Conservation (phyloP, 2,113 vertebrate genomes). For the Lamprologus callipterus region DNA sequence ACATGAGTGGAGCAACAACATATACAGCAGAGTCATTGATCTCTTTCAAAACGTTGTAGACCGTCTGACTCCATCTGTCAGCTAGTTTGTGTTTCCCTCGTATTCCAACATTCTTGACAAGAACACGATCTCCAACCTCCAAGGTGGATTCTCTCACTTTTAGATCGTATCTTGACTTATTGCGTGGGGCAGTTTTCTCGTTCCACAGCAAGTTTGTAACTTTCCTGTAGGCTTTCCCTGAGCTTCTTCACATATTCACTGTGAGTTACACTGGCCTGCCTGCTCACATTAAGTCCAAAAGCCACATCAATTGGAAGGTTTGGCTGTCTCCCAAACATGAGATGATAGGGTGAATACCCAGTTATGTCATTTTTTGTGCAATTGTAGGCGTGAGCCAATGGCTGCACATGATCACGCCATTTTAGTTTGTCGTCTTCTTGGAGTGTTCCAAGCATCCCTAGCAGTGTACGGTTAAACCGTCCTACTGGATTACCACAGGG, state of each 20-base stretch:
- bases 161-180: not conserved
- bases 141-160: not conserved
- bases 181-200: rapidly evolving
- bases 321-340: not conserved
- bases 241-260: not conserved
- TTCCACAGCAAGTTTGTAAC: not conserved
- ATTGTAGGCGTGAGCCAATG: not conserved
- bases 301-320: rapidly evolving
- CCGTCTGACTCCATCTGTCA: not conserved
- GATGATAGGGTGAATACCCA: not conserved
- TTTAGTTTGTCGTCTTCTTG: rapidly evolving
- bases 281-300: not conserved
- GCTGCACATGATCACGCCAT: not conserved
- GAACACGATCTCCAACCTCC: not conserved
- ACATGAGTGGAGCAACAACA: not conserved
- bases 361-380: not conserved
- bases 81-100: not conserved
- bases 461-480: not conserved
- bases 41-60: rapidly evolving
- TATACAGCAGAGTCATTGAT: not conserved
- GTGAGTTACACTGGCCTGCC: not conserved
- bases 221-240: not conserved
- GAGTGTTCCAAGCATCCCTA: not conserved
- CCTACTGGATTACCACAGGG: rapidly evolving
- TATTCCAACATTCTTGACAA: not conserved